Conservation (phyloP, 2,797 vertebrate species). For the Choloepus didactylus region DNA sequence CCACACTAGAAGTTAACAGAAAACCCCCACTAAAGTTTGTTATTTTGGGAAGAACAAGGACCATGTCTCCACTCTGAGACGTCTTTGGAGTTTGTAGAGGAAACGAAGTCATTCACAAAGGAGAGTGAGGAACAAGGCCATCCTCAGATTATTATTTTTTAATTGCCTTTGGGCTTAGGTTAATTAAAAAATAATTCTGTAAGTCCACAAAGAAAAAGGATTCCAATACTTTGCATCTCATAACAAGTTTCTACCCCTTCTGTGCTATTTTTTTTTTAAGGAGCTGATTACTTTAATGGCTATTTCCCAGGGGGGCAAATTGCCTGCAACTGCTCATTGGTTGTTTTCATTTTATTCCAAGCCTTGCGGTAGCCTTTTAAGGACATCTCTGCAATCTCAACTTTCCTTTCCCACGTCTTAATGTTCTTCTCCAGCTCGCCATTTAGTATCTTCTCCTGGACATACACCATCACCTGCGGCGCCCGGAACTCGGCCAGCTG, state of each 20-base stretch:
- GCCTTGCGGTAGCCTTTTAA: constrained; percentile 86
- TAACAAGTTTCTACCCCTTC: not conserved
- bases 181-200: constrained; percentile 46
- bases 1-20: not conserved
- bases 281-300: constrained; percentile 73
- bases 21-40: not conserved
- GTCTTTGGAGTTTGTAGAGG: not conserved
- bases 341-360: constrained; percentile 85
- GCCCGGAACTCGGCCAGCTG: constrained; percentile 85
- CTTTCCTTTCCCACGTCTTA: constrained; percentile 89
- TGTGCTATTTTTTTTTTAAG: constrained; percentile 78
- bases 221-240: not conserved
- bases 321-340: constrained; percentile 68
- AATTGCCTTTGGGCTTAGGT: constrained; percentile 37
- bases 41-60: rapidly evolving
- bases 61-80: not conserved
- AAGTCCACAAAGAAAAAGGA: not conserved
- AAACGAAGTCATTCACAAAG: not conserved
- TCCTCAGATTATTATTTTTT: not conserved
- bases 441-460: constrained; percentile 84
- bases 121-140: not conserved
- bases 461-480: constrained; percentile 86
- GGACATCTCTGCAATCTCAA: constrained; percentile 89
- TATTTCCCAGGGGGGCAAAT: not conserved
- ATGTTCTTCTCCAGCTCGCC: constrained; percentile 86